Percentiles rank a stretch among this genome's conserved stretches.
These are phyloP conservation scores for Cyrtodaria siliqua DNA, from an alignment of 2,888 invertebrate genomes.

Conservation along the genomic window DNA sequence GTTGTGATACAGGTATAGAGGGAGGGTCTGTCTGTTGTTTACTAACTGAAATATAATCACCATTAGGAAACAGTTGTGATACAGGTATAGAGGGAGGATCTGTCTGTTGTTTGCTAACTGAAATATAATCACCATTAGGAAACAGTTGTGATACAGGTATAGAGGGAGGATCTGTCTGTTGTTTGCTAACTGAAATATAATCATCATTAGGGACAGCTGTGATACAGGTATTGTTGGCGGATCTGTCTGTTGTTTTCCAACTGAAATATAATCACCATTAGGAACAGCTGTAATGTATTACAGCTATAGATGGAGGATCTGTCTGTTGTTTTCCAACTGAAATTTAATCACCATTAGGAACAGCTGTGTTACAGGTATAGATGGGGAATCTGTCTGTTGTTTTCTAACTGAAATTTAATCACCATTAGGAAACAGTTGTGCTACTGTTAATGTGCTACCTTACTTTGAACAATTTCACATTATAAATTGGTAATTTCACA, in stretches of 20 bases:
- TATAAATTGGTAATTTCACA: too few species aligned
- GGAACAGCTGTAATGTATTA: neutral
- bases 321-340: too few species aligned
- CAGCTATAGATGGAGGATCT: neutral
- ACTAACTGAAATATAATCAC: conserved; percentile 36
- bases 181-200: too few species aligned
- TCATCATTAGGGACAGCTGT: too few species aligned
- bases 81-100: neutral
- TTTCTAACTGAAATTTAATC: conserved; percentile 59
- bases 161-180: too few species aligned
- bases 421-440: neutral
- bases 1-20: conserved; percentile 93
- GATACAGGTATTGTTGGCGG: too few species aligned
- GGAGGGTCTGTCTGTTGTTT: conserved; percentile 88
- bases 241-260: conserved; percentile 77
- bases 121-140: neutral
- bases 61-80: neutral
- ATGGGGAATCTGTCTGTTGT: conserved; percentile 89
- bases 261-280: conserved; percentile 28
- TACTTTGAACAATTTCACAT: too few species aligned
- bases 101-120: too few species aligned
- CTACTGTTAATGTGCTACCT: neutral
- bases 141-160: neutral
- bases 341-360: conserved; percentile 92
- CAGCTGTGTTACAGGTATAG: conserved; percentile 94